Conservation (phyloP, 2,113 vertebrate species). For the Dicerorhinus sumatrensis region DNA sequence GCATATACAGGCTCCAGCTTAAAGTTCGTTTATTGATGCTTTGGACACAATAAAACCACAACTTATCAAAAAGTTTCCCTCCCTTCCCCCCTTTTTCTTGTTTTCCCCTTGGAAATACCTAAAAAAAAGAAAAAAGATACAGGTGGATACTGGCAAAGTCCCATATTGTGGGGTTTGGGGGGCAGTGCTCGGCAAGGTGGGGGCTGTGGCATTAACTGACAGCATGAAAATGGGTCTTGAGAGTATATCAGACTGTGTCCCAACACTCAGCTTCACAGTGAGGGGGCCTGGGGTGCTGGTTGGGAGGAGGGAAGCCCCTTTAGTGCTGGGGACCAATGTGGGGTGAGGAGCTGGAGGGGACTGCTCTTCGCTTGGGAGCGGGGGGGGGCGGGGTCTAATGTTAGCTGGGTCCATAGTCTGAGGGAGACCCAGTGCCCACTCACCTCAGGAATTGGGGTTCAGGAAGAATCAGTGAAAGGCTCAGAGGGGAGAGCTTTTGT, state of each 20-base stretch:
- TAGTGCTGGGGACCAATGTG: background rate
- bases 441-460: background rate
- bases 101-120: conserved; percentile 51
- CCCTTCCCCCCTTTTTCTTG: conserved; percentile 32
- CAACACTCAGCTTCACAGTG: background rate
- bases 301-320: background rate
- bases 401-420: background rate
- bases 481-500: background rate
- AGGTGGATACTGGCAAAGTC: conserved; percentile 65
- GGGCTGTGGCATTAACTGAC: background rate
- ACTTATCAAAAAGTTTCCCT: conserved; percentile 73
- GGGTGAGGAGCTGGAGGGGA: background rate
- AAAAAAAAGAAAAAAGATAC: background rate
- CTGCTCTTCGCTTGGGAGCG: background rate
- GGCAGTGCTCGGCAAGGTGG: background rate
- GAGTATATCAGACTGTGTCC: background rate
- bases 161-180: background rate
- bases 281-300: background rate
- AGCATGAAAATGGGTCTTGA: background rate
- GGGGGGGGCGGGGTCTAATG: background rate
- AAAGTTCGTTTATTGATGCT: conserved; percentile 77
- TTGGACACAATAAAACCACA: conserved; percentile 81
- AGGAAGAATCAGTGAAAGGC: background rate
- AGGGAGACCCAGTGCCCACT: background rate
- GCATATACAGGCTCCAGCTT: background rate